phyloP scores from a whole-genome alignment of 2,797 vertebrate species.

The Huso huso region DNA sequence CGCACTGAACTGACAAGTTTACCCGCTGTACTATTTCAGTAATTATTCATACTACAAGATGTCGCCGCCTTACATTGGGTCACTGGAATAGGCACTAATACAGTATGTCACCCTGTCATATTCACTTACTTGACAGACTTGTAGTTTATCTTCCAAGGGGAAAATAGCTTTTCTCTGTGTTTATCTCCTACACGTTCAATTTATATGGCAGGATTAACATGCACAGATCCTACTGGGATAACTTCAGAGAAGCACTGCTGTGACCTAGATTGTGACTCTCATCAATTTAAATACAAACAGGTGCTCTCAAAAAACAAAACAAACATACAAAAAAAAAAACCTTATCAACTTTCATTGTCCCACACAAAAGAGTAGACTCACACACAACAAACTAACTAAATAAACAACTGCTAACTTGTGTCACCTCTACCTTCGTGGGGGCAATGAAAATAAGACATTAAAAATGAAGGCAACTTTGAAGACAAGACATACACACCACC shows the following conservation, averaged over 20 bases:
- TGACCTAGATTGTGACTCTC: constrained; percentile 1
- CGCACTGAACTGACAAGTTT: constrained; percentile 5
- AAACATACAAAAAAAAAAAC: too few species aligned
- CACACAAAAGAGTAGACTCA: too few species aligned
- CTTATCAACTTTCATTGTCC: too few species aligned
- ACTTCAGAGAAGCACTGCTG: background rate
- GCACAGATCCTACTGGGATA: background rate
- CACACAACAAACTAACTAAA: too few species aligned
- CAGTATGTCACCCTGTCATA: constrained; percentile 1
- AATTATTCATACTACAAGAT: constrained; percentile 4
- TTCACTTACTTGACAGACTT: background rate
- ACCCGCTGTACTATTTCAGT: background rate
- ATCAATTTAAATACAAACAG: background rate
- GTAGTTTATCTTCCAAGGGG: background rate
- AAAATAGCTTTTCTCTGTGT: constrained; percentile 3
- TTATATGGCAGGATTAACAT: background rate
- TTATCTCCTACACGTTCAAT: background rate
- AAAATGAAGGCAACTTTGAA: too few species aligned
- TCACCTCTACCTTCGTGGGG: too few species aligned
- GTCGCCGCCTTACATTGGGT: background rate
- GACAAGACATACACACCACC: too few species aligned
- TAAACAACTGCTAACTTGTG: too few species aligned
- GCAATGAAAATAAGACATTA: too few species aligned
- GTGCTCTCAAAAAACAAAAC: background rate
- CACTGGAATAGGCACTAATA: constrained; percentile 2